Evolutionary conservation across 1,140 invertebrate species (phyloP).

Genomic region (Drosophila ficusphila): DNA sequence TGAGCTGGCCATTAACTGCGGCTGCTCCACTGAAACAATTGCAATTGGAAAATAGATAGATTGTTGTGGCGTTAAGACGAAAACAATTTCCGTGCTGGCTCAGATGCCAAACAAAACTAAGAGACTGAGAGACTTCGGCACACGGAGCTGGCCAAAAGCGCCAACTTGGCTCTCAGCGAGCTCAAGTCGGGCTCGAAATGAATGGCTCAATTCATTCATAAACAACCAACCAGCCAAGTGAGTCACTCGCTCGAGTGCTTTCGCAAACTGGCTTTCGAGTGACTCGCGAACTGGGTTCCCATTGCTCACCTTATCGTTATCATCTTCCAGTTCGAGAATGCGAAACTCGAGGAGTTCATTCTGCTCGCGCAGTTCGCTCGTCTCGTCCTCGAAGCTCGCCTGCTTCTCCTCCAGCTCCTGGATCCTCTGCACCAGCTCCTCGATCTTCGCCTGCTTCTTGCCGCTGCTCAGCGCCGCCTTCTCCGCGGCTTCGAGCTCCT

Average conservation of each 20-base stretch:
- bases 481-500: slow-evolving; percentile 74
- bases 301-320: slow-evolving; percentile 80
- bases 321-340: slow-evolving; percentile 85
- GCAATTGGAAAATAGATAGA: slow-evolving; percentile 36
- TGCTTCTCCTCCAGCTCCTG: slow-evolving; percentile 82
- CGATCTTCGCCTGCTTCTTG: slow-evolving; percentile 61
- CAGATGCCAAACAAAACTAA: slow-evolving; percentile 52
- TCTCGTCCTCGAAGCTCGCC: slow-evolving; percentile 79
- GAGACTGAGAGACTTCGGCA: slow-evolving; percentile 36
- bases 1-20: slow-evolving; percentile 39
- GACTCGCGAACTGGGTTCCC: slow-evolving; percentile 1
- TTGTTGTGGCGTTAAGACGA: slow-evolving; percentile 60
- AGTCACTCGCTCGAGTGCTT: slow-evolving; percentile 43
- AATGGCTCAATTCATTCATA: slow-evolving; percentile 72
- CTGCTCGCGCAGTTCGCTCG: slow-evolving; percentile 85
- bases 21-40: slow-evolving; percentile 60
- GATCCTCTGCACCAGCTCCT: slow-evolving; percentile 72
- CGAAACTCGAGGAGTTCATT: slow-evolving; percentile 86
- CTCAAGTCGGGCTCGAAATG: slow-evolving; percentile 13
- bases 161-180: slow-evolving; percentile 18
- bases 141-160: slow-evolving; percentile 30
- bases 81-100: slow-evolving; percentile 73
- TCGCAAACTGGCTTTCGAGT: slow-evolving; percentile 59
- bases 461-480: slow-evolving; percentile 53
- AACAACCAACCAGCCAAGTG: slow-evolving; percentile 30